Evolutionary conservation across 1,140 invertebrate species (phyloP), one percentile per base, ranked within the genome.

Genomic region (Hormaphis cornu): DNA sequence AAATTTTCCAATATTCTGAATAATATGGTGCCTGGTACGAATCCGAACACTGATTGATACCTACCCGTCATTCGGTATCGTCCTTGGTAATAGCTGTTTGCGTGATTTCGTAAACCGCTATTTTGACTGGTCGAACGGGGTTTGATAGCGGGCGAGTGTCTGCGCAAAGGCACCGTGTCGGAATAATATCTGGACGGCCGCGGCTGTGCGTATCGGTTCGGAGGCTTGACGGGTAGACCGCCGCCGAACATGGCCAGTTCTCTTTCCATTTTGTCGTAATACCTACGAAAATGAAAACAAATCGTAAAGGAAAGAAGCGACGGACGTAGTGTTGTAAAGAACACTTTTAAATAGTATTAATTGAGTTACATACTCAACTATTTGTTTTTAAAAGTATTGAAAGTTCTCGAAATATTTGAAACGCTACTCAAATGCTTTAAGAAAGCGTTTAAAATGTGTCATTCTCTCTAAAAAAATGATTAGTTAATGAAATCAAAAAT

Each of bases 181-280:
- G 42, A 58, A 2, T 30, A 40, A n/a, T 37, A 66, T 24, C 28
- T 69, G 33, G 42, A 70, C 37, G 9, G 72, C 37, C 58, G 72
- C 20, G 37, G 52, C 26, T 66, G 72, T 4, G 59, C 69, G 16
- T 72, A 66, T 26, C 69, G 71, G 14, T 66, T 66, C 1, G 42
- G 61, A 12, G 66, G 3, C 18, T 44, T 50, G 48, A 44, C 73
- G 73, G 14, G 56, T 18, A 35, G 35, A 1, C 30, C 52, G 33
- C 70, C 28, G 24, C 58, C 63, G 70, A 48, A 59, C 72, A 74
- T 70, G 22, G 58, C 61, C 12, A 70, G 52, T 14, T 75, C 75
- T 9, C 59, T 58, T 22, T 76, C 74, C 18, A 72, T 71, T 33
- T 80, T 78, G 30, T 81, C 79, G 40, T 77, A 79, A 71, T 80